A percentile compares a stretch with the other conserved stretches of the same genome.
phyloP scores from a whole-genome alignment of 2,888 invertebrate species.

The Nymphalis c-album region DNA sequence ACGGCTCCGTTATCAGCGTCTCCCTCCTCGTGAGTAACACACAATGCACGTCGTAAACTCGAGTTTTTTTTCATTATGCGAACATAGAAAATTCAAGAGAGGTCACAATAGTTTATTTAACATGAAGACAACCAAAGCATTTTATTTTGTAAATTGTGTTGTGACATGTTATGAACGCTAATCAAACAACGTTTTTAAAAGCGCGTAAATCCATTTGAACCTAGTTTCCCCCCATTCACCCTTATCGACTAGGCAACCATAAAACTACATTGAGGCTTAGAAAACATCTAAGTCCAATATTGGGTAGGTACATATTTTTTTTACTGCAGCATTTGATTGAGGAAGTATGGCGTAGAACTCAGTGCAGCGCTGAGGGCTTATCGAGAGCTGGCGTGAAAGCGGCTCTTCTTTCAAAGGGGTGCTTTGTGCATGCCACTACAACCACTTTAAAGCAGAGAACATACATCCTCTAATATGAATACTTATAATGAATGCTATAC shows the following conservation, averaged over 20 bases:
- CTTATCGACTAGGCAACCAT: not conserved
- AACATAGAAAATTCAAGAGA: conserved; percentile 15
- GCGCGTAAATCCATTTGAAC: not conserved
- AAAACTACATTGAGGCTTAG: conserved; percentile 4
- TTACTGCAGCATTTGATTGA: conserved; percentile 34
- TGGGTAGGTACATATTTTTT: conserved; percentile 22
- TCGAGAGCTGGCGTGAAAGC: conserved; percentile 68
- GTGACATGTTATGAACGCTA: not conserved
- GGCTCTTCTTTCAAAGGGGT: conserved; percentile 66
- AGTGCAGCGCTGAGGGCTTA: conserved; percentile 55
- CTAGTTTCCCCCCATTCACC: not conserved
- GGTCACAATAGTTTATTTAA: no score
- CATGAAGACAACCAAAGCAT: no score
- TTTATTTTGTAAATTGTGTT: no score
- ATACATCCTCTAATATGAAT: conserved; percentile 52
- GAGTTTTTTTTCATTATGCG: not conserved
- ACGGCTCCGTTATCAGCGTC: conserved; percentile 38
- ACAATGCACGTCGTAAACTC: conserved; percentile 18
- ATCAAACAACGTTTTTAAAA: not conserved
- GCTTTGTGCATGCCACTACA: conserved; percentile 69
- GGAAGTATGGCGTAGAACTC: conserved; percentile 35
- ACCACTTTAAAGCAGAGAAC: conserved; percentile 61
- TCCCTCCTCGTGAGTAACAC: conserved; percentile 24
- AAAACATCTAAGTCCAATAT: conserved; percentile 22
- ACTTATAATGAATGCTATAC: conserved; percentile 49